Evolutionary conservation across 2,797 vertebrate species (phyloP), one percentile per base, ranked within the genome.

Genomic region (Limosa lapponica): DNA sequence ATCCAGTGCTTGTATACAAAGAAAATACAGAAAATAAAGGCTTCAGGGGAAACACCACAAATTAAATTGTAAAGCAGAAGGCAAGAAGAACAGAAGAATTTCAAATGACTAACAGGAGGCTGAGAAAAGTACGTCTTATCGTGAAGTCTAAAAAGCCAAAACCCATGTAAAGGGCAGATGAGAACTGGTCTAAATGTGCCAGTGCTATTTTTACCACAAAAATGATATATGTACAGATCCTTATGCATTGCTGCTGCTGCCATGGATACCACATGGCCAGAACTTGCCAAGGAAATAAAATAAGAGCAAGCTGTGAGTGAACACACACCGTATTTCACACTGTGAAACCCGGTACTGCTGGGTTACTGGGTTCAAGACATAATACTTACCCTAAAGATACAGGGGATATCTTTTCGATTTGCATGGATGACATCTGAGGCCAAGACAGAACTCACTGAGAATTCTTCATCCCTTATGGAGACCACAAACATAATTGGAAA

Each of bases 381-480:
- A 48, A 93, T 23, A 98, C 99, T 99, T 96, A 99, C 99, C 98
- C 99, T 99, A 96, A 99, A 99, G 96, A 99, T 99, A 94, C 99
- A 99, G 20, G 99, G 99, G 93, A 99, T 98, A 97, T 99, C 99
- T 98, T 99, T 99, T 95, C 99, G 98, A 97, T 98, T 99, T 90
- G 99, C 99, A 61, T 99, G 99, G 97, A 99, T 99, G 96, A 99
- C 99, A 95, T 99, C 99, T 41, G 99, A 99, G 64, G 99, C 99
- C 97, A 99, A 97, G 84, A 99, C 99, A 43, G 99, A 99, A 90
- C 99, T 99, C 96, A 99, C 99, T 13, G 99, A 99, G 97, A 99
- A 99, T 96, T 99, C 99, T 96, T 99, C 99, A 94, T 99, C 99
- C 98, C 99, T 99, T 97, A 90, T 55, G 72, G 66, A 96, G 67